A percentile compares a stretch with the other conserved stretches of the same genome.
These are phyloP conservation scores for Lepidocyrtoides sp. DNA, from an alignment of 2,888 invertebrate genomes.

Conservation along the genomic window DNA sequence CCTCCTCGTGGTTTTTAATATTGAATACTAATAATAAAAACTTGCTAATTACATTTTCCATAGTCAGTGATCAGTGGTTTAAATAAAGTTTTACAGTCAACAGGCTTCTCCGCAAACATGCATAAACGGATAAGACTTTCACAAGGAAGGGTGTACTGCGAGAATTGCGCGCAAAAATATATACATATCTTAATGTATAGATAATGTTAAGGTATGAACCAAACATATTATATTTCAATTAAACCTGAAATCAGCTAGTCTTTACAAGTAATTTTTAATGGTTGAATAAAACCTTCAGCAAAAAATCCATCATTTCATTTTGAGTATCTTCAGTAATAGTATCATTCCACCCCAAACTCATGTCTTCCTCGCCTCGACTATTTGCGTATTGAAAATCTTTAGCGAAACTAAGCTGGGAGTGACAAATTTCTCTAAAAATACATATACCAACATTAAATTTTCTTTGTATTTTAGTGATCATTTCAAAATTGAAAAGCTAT, in stretches of 20 bases:
- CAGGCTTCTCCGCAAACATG: not conserved
- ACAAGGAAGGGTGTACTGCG: not conserved
- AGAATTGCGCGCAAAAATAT: too few relatives aligned
- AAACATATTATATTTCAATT: too few relatives aligned
- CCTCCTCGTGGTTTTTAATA: too few relatives aligned
- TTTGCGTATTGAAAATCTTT: constrained; percentile 73
- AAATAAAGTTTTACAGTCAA: not conserved
- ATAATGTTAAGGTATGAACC: too few relatives aligned
- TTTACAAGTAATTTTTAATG: too few relatives aligned
- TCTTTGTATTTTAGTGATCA: too few relatives aligned
- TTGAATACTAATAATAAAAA: too few relatives aligned
- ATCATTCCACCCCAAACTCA: too few relatives aligned
- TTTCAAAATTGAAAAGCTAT: not conserved
- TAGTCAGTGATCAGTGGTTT: constrained; percentile 53
- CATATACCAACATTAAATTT: too few relatives aligned
- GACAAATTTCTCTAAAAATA: constrained; percentile 76
- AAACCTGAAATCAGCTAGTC: too few relatives aligned
- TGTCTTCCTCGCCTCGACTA: constrained; percentile 41
- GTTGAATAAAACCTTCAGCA: constrained; percentile 55
- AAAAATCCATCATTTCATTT: constrained; percentile 73
- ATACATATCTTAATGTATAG: too few relatives aligned
- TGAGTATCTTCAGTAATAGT: constrained; percentile 41
- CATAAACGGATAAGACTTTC: not conserved
- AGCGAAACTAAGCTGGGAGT: constrained; percentile 78
- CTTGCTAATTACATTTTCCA: constrained; percentile 65